Conservation (phyloP, 2,113 vertebrate species). For the Oncorhynchus masou region DNA sequence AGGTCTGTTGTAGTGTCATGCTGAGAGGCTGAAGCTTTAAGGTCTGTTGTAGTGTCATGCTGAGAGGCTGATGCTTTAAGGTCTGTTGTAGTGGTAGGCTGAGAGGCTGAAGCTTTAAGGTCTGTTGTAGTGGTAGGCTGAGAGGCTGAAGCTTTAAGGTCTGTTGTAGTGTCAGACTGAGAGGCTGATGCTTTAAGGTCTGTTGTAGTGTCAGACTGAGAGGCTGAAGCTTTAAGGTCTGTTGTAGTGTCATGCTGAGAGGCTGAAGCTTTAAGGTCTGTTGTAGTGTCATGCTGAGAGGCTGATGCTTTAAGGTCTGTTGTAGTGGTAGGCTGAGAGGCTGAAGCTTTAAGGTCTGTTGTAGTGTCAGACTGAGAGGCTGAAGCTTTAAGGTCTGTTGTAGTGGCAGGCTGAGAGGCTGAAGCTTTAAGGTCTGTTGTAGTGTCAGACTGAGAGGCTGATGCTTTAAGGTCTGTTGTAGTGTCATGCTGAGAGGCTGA, state of each 20-base stretch:
- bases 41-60: not conserved
- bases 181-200: no score
- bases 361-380: not conserved
- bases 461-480: no score
- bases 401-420: no score
- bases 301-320: not conserved
- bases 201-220: not conserved
- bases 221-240: not conserved
- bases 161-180: not conserved
- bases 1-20: not conserved
- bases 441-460: no score
- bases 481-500: no score
- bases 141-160: not conserved
- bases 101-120: not conserved
- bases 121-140: not conserved
- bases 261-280: not conserved
- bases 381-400: not conserved
- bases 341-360: not conserved
- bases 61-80: not conserved
- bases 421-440: not conserved
- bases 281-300: not conserved
- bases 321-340: no score
- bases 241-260: not conserved
- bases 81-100: not conserved
- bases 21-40: constrained; percentile 26